These are phyloP conservation scores for Toxotes lorentzi DNA, from an alignment of 2,797 vertebrate species.

Conservation along the genomic window DNA sequence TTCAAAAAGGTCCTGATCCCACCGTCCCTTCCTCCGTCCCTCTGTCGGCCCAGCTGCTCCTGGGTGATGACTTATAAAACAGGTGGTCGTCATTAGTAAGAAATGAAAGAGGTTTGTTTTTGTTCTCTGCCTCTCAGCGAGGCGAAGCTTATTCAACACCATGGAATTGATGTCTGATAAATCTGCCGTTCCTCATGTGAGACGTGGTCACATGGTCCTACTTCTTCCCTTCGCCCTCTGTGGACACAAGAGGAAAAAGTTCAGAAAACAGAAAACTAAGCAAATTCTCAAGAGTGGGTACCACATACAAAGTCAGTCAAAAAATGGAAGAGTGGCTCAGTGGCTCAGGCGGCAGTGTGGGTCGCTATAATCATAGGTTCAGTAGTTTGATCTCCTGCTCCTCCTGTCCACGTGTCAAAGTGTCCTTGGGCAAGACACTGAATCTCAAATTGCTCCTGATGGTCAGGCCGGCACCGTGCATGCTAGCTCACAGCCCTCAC, in stretches of 20 bases:
- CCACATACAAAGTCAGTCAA: not conserved
- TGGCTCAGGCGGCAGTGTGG: not conserved
- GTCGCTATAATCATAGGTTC: not conserved
- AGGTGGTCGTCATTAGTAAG: constrained; percentile 91
- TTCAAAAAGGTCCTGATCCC: constrained; percentile 46
- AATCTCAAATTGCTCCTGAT: not conserved
- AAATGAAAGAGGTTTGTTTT: constrained; percentile 84
- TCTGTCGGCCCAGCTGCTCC: constrained; percentile 16
- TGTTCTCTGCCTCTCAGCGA: constrained; percentile 93
- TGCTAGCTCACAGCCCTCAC: not conserved
- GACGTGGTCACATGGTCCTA: constrained; percentile 90
- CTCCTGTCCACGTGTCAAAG: not conserved
- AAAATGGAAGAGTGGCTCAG: not conserved
- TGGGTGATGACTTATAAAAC: constrained; percentile 90
- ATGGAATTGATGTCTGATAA: constrained; percentile 97
- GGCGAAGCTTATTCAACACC: constrained; percentile 95
- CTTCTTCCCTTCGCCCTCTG: constrained; percentile 93
- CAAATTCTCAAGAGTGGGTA: not conserved
- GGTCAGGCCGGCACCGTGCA: not conserved
- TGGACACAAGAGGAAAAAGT: constrained; percentile 75
- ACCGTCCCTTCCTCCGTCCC: constrained; percentile 52
- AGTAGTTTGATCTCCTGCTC: not conserved
- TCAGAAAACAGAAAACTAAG: not conserved
- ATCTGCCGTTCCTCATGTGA: constrained; percentile 93
- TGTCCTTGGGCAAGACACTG: not conserved